Base-by-base conservation (phyloP, 2,888 invertebrate species). In the Protophormia terraenovae region DNA sequence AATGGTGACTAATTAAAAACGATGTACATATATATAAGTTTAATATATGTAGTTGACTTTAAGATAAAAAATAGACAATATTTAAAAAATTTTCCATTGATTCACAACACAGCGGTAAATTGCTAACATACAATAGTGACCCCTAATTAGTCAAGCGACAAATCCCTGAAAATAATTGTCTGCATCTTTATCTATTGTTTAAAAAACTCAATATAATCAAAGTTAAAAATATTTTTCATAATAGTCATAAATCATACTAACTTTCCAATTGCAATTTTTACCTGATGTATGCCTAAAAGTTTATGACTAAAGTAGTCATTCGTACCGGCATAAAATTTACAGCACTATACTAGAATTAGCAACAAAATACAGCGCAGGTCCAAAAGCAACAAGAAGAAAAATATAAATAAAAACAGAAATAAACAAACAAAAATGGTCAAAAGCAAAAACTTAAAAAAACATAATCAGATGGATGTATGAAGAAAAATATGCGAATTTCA, bases 291-390 rank as follows among this genome's bases (percentile, higher is more conserved):
- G 12, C 16, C n/a, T n/a, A 16, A 5, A 60, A 60, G 27, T 60
- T 35, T 60, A 19, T 6, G 16, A 29, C 29, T 73, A 32, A 78
- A 32, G 47, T 66, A 67, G n/a, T 69, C 27, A 69, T 16, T 64
- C 41, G 16, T 66, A 29, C 41, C 38, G 62, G 62, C 16, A 62
- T 14, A 55, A 19, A 75, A 4, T 41, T 14, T 12, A 50, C 66
- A 67, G 22, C 58, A 62, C 72, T 72, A 62, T 16, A 8, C 1
- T 19, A 38, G 3, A 67, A 35, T 22, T 47, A 16, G 16, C 10
- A 16, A 53, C 16, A 10, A 73, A 8, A 14, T n/a, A 73, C 12
- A 62, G 78, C 83, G 83, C 83, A 83, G 45, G 83, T 69, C 73
- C 19, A 19, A 16, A 62, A 76, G 27, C 29, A 66, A 50, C 47